Evolutionary conservation across 1,140 invertebrate species (phyloP), one percentile per base, ranked within the genome.

Genomic region (Papilio helenus): DNA sequence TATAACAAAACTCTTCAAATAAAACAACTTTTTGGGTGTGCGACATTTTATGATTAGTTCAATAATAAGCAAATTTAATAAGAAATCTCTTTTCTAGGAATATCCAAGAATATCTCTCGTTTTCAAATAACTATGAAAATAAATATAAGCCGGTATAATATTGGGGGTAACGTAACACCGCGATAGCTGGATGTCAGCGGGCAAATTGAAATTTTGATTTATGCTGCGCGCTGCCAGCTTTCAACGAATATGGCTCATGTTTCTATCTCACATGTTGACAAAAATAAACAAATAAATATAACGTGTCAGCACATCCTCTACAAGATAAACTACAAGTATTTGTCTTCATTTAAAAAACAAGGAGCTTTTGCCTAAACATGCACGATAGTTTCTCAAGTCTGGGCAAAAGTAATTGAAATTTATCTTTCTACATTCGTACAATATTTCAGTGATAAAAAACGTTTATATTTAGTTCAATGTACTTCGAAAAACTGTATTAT

Each of bases 121-220:
- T n/a, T 51, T 18, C 20, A 14, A 20, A 14, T 26, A 61, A 61
- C 58, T 61, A 61, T 68, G 14, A 68, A 65, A 68, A 68, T 68
- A 68, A 61, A 68, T 16, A 68, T 68, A 68, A 55, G 51, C 61
- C 61, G 4, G 61, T 68, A 68, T 5, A 68, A 34, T 68, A 42
- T 72, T 72, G 71, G 39, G 34, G 34, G 34, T n/a, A 49, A 51
- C 72, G 20, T 74, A 26, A 49, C 44, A 49, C 72, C 72, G 42
- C 44, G 72, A 14, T 74, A 16, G 44, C 72, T 49, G 72, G 44
- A 23, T 74, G 72, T 74, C 72, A 49, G 44, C 42, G 23, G 72
- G 72, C 20, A 74, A 74, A 74, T 74, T 74, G 72, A 74, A 74
- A 74, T 74, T 74, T 44, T 74, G 72, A 74, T 74, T 74, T 74